phyloP scores from a whole-genome alignment of 2,797 vertebrate genomes.

The Sebastes melanostomus region DNA sequence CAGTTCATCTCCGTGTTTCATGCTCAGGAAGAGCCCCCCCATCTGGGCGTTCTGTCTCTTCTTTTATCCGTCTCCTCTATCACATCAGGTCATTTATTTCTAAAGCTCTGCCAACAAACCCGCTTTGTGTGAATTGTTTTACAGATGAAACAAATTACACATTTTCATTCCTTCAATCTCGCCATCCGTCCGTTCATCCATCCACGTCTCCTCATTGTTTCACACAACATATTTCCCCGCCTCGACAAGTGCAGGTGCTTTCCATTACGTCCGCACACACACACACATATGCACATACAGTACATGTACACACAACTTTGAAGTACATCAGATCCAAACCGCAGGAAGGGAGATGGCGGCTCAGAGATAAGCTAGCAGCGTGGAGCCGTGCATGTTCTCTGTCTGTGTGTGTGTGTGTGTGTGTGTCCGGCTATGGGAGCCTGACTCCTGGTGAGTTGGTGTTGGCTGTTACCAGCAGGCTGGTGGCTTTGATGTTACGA shows the following conservation, averaged over 20 bases:
- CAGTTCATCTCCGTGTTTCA: slow-evolving; percentile 43
- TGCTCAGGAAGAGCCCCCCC: slow-evolving; percentile 22
- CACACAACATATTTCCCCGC: slow-evolving; percentile 63
- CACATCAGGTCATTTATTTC: background rate
- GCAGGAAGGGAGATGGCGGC: slow-evolving; percentile 77
- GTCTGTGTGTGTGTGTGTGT: slow-evolving; percentile 4
- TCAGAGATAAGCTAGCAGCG: slow-evolving; percentile 78
- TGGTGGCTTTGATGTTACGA: slow-evolving; percentile 63
- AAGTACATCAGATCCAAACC: slow-evolving; percentile 74
- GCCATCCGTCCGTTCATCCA: slow-evolving; percentile 35
- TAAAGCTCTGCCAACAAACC: slow-evolving; percentile 19
- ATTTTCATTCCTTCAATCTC: slow-evolving; percentile 28
- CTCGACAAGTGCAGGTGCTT: slow-evolving; percentile 71
- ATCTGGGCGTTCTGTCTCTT: background rate
- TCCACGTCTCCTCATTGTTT: slow-evolving; percentile 57
- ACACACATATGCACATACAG: slow-evolving; percentile 15
- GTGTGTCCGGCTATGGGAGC: slow-evolving; percentile 44
- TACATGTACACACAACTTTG: slow-evolving; percentile 67
- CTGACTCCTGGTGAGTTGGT: slow-evolving; percentile 57
- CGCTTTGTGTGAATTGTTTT: slow-evolving; percentile 16
- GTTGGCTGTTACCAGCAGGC: slow-evolving; percentile 60
- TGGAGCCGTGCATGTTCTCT: slow-evolving; percentile 51
- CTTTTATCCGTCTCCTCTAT: background rate
- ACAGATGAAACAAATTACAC: slow-evolving; percentile 4
- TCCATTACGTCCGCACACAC: slow-evolving; percentile 62